Base-by-base conservation (phyloP, 1,140 invertebrate species). In the Drosophila simulans region DNA sequence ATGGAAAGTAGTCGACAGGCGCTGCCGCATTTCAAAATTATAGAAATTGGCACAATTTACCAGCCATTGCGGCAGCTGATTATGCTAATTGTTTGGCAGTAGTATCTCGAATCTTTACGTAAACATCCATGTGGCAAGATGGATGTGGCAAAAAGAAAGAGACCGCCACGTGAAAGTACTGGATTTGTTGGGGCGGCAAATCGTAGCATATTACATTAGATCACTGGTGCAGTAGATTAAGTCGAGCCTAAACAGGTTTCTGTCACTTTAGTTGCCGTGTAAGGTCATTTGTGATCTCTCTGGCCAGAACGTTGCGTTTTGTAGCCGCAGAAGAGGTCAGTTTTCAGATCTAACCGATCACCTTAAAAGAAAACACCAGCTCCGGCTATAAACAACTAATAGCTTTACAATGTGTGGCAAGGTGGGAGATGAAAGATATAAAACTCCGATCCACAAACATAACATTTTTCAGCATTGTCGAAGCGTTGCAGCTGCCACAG, bases 1-100 rank as follows among this genome's bases (percentile, higher is more conserved):
- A 43, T 75, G 39, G 56, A 80, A 79, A 80, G 77, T 56, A 80
- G 77, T 56, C 40, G 51, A 66, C 56, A 59, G 66, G 22, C 58
- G 55, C 66, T 79, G 56, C 75, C 48, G 55, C 59, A 73, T 71
- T 73, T 72, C 66, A 68, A 81, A 77, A 81, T 77, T 77, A 73
- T 77, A 59, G 49, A 73, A 88, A 86, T 86, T 88, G 80, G 71
- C 76, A 88, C 83, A 83, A 88, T 86, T 86, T 83, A 68, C 70
- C 66, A 70, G 59, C 65, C 64, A 86, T 86, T 82, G 65, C 78
- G 62, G 74, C 82, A 79, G 78, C 76, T 84, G 64, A 84, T 86
- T 86, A 86, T 88, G 84, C 66, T 83, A 86, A 86, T 86, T 83
- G 79, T 72, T 42, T 82, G 48, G 40, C 37, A 42, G 49, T 42